A percentile compares a stretch with the other conserved stretches of the same genome.
Conservation (phyloP, 2,113 vertebrate species). For the Trinectes maculatus region DNA sequence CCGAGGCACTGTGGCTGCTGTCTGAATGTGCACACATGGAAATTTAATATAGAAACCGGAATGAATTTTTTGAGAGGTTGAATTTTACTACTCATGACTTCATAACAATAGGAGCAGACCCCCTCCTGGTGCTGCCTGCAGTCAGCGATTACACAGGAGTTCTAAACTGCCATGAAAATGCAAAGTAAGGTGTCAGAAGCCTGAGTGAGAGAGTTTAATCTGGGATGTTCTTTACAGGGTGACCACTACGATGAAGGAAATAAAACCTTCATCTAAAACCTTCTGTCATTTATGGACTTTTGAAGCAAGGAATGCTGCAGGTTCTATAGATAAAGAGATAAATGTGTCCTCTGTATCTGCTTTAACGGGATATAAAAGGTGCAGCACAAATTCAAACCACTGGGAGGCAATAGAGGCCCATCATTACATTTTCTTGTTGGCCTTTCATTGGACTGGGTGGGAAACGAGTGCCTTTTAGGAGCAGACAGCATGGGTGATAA, state of each 20-base stretch:
- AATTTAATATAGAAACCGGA: background rate
- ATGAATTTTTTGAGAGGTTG: background rate
- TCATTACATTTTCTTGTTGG: background rate
- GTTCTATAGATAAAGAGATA: background rate
- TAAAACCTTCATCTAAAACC: background rate
- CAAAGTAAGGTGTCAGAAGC: too few species aligned
- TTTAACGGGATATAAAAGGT: too few species aligned
- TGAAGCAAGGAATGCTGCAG: background rate
- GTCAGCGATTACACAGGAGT: background rate
- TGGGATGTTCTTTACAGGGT: too few species aligned
- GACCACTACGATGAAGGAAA: background rate
- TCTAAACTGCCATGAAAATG: background rate
- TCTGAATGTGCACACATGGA: background rate
- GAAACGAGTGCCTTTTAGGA: conserved; percentile 6
- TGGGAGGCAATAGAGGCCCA: conserved; percentile 62
- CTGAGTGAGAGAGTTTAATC: too few species aligned
- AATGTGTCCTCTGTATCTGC: background rate
- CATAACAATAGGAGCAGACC: background rate
- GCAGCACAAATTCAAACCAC: conserved; percentile 48
- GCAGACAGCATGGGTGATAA: conserved; percentile 3
- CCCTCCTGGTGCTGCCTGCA: background rate
- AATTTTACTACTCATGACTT: background rate
- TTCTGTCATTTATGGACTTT: background rate
- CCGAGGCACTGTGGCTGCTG: too few species aligned
- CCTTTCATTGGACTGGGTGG: background rate